These are phyloP conservation scores for Hyposoter dolosus DNA, from an alignment of 2,888 invertebrate species.

Conservation along the genomic window DNA sequence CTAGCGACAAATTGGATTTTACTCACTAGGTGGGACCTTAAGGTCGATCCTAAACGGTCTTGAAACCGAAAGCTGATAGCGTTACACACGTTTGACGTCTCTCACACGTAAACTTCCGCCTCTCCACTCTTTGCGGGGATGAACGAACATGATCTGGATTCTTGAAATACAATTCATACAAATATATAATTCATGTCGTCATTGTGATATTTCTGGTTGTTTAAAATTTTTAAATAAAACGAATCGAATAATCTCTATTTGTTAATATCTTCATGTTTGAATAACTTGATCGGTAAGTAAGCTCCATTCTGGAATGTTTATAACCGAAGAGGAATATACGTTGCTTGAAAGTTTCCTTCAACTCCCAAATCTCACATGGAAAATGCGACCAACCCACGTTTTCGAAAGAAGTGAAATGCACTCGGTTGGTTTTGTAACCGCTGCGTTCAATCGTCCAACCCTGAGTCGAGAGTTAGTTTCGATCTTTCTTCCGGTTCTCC, in stretches of 20 bases:
- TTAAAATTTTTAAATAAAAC: not conserved
- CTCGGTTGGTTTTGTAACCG: slow-evolving; percentile 44
- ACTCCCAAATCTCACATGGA: slow-evolving; percentile 2
- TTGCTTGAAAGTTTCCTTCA: slow-evolving; percentile 5
- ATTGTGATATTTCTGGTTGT: not conserved
- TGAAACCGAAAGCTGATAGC: slow-evolving; percentile 55
- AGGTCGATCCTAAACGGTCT: slow-evolving; percentile 61
- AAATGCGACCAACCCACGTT: slow-evolving; percentile 3
- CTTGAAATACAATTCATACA: not conserved
- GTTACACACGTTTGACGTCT: slow-evolving; percentile 45
- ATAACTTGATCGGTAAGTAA: not conserved
- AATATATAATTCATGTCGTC: not conserved
- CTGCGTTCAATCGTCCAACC: slow-evolving; percentile 46
- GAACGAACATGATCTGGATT: not conserved
- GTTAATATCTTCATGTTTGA: not conserved
- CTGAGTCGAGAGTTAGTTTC: slow-evolving; percentile 10
- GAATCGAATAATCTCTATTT: too few relatives aligned
- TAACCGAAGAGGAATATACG: not conserved
- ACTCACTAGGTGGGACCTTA: slow-evolving; percentile 57
- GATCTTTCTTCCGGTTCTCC: slow-evolving; percentile 59
- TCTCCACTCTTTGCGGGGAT: not conserved
- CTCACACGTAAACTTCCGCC: slow-evolving; percentile 5
- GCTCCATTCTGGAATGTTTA: not conserved
- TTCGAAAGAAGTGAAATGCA: slow-evolving; percentile 59
- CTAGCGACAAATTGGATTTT: slow-evolving; percentile 68